A percentile compares a stretch with the other conserved stretches of the same genome.
phyloP scores from a whole-genome alignment of 2,888 invertebrate species.

The Kuschelorhynchus macadamiae region DNA sequence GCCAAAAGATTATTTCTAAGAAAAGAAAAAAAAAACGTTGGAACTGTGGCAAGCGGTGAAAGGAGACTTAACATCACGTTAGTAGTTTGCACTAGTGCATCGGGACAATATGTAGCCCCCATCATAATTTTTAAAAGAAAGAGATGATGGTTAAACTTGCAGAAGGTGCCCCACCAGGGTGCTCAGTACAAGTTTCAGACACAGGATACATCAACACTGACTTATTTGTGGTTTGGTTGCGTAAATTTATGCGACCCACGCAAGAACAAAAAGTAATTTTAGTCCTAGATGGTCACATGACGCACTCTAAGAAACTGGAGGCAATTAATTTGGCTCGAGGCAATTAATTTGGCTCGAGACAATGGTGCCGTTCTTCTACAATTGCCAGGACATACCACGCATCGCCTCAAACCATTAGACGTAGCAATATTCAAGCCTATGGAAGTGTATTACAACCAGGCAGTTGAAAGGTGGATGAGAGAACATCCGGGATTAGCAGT shows the following conservation, averaged over 20 bases:
- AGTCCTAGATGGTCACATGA: conserved; percentile 18
- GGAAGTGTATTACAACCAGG: too few species aligned
- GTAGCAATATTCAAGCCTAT: conserved; percentile 17
- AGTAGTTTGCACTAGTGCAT: conserved; percentile 5
- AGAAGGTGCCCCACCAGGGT: conserved; percentile 30
- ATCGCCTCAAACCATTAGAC: conserved; percentile 15
- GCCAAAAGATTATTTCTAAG: too few species aligned
- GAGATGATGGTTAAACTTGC: conserved; percentile 16
- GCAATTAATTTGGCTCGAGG: conserved; percentile 26
- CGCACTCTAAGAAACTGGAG: background rate
- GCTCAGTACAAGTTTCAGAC: conserved; percentile 16
- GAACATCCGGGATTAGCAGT: conserved; percentile 14
- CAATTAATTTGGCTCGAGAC: conserved; percentile 23
- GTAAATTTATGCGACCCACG: conserved; percentile 9
- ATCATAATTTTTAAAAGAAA: conserved; percentile 17
- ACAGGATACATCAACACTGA: conserved; percentile 24
- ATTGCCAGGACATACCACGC: conserved; percentile 31
- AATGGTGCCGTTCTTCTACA: conserved; percentile 17
- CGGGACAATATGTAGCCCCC: background rate
- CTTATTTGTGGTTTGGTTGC: conserved; percentile 25
- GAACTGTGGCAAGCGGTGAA: too few species aligned
- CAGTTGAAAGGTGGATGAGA: conserved; percentile 14
- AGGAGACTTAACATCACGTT: background rate
- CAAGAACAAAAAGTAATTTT: conserved; percentile 13
- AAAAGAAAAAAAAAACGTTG: too few species aligned